Base-by-base conservation (phyloP, 1,140 invertebrate species). In the Cheumatopsyche charites region DNA sequence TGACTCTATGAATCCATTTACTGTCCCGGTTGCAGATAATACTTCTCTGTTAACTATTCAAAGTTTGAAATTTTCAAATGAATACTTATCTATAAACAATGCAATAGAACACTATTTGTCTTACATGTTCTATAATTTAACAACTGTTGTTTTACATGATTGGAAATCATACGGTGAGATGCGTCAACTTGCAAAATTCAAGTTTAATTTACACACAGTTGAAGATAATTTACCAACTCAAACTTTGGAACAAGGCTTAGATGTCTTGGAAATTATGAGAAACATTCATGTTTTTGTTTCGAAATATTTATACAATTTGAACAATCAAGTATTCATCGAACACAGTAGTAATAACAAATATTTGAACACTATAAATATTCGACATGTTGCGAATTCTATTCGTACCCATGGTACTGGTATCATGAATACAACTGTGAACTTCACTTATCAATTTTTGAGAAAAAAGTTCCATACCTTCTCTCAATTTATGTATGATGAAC, bases 141-240 rank as follows among this genome's bases (percentile, higher is more conserved):
- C 97, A 0, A 97, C 97, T 0, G 95, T 99, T 29, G 96, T 97
- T 15, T 83, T 98, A 15, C 96, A 98, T 78, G 96, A 99, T 83
- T 99, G 97, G 95, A 94, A 94, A 81, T 97, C 95, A 0, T 99
- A 98, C 80, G 91, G 93, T 41, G 94, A 96, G 82, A 99, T 99
- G 97, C 88, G 96, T 73, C 90, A 92, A 78, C 88, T 99, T 79
- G 97, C 96, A 0, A 86, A 89, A 77, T 90, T 94, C 62, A 95
- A 97, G 79, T 92, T 95, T 78, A 88, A 89, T 41, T 79, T 99
- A 29, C 84, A 88, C 17, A 91, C 94, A 0, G 88, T 95, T 1
- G 92, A 97, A 78, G 93, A 97, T 79, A 91, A 97, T 82, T 85
- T 99, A 43, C 98, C 98, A 7, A 97, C 94, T 77, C 96, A 99